Conservation (phyloP, 2,113 vertebrate species). For the Seriola rivoliana region DNA sequence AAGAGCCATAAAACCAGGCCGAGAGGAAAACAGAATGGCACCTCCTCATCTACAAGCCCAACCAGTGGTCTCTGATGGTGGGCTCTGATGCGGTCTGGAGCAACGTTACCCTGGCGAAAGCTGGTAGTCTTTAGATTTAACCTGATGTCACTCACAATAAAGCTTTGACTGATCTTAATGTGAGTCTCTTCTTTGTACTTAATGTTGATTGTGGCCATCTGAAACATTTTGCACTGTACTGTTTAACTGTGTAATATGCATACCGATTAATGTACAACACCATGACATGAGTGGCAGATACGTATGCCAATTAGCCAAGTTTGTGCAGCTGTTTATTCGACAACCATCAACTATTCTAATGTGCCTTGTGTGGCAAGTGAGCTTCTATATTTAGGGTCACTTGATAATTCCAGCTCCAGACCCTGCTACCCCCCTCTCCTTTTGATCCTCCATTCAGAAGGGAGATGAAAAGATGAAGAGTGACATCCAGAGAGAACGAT, state of each 20-base stretch:
- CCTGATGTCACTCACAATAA: slow-evolving; percentile 37
- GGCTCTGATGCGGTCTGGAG: slow-evolving; percentile 69
- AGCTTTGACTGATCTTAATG: neutral
- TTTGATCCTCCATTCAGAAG: slow-evolving; percentile 70
- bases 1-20: slow-evolving; percentile 68
- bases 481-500: slow-evolving; percentile 59
- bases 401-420: slow-evolving; percentile 67
- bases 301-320: neutral
- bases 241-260: neutral
- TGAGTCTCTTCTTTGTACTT: neutral
- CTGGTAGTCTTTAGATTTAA: slow-evolving; percentile 51
- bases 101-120: slow-evolving; percentile 9
- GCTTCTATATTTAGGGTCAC: slow-evolving; percentile 75
- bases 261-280: neutral
- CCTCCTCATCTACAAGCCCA: slow-evolving; percentile 69
- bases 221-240: neutral
- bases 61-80: slow-evolving; percentile 47
- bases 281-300: neutral
- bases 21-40: slow-evolving; percentile 68
- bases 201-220: slow-evolving; percentile 5
- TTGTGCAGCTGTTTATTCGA: slow-evolving; percentile 54
- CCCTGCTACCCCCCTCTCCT: slow-evolving; percentile 38
- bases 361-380: slow-evolving; percentile 28
- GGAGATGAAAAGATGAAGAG: slow-evolving; percentile 76
- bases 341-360: slow-evolving; percentile 63